Percentiles rank a stretch among this genome's conserved stretches.
phyloP scores from a whole-genome alignment of 2,888 invertebrate species.

The Chesias legatella region DNA sequence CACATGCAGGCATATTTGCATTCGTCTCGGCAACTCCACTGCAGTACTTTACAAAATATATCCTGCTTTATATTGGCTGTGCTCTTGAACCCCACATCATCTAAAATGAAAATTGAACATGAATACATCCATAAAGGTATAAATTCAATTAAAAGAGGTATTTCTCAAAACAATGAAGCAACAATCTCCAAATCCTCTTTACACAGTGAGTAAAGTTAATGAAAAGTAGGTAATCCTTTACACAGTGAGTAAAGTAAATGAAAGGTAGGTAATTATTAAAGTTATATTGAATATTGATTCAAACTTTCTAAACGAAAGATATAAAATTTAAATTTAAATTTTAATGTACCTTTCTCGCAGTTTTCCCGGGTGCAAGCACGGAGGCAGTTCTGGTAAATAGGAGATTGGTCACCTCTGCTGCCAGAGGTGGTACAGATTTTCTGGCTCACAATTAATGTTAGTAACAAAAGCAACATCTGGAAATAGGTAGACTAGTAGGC shows the following conservation, averaged over 20 bases:
- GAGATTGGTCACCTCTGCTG: slow-evolving; percentile 78
- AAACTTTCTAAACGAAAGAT: too few relatives aligned
- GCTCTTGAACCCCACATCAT: slow-evolving; percentile 38
- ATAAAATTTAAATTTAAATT: neutral
- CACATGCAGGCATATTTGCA: slow-evolving; percentile 97
- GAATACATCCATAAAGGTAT: too few relatives aligned
- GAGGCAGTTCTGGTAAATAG: slow-evolving; percentile 77
- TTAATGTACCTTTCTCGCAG: slow-evolving; percentile 73
- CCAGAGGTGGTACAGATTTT: slow-evolving; percentile 32
- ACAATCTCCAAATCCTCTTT: too few relatives aligned
- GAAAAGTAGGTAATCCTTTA: too few relatives aligned
- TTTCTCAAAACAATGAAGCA: too few relatives aligned
- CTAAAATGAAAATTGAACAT: slow-evolving; percentile 26
- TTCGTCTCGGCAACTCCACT: slow-evolving; percentile 93
- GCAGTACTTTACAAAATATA: slow-evolving; percentile 59
- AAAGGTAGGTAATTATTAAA: too few relatives aligned
- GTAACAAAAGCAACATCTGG: slow-evolving; percentile 1
- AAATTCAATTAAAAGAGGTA: too few relatives aligned
- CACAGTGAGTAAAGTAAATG: too few relatives aligned
- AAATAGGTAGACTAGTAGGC: too few relatives aligned
- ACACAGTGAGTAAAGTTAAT: too few relatives aligned
- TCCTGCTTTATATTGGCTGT: slow-evolving; percentile 39
- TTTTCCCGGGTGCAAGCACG: slow-evolving; percentile 63
- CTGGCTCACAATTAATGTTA: slow-evolving; percentile 27
- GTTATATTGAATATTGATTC: too few relatives aligned